Base-by-base conservation (phyloP, 2,113 vertebrate species). In the Platycercus adscitus region DNA sequence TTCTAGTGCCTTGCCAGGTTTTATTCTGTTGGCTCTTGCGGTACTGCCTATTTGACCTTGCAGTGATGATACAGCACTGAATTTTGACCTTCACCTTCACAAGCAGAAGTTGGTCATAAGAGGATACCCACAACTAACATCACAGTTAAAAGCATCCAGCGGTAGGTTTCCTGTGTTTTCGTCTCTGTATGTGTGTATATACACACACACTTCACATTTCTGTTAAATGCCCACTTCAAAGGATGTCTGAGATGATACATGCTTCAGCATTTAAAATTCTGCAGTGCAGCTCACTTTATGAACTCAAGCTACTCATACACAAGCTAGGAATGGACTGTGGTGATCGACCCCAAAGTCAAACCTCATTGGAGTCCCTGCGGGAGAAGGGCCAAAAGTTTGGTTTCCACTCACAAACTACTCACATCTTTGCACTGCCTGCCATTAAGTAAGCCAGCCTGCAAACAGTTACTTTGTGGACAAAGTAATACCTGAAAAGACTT, bases 401-500 rank as follows among this genome's bases (percentile, higher is more conserved):
- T 52, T 93, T 94, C 28, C 28, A 46, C 77, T 94, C 63, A 82
- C 60, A 82, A 82, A 66, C 53, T 53, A 33, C 56, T 79, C 0
- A 1, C 49, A 43, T 70, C 46, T 91, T 80, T 77, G 60, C 39
- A 50, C n/a, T 0, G 1, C 35, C 53, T 44, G 24, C 33, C 35
- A 60, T 6, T 69, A 86, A 58, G 65, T 44, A 68, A 84, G 66
- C 33, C 61, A 88, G 37, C 60, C 44, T 95, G 43, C 55, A 37
- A 87, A 69, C 65, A 60, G 13, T 90, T 76, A 72, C 12, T 73
- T 73, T 4, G 0, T 53, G 72, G 71, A 26, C 68, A 61, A 24
- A 89, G 24, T 71, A 86, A 84, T n/a, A 64, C 31, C 50, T 86
- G 77, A 87, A 94, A 89, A 88, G 35, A 68, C 26, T 87, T 92